These are phyloP conservation scores for Sarcophaga peregrina DNA, from an alignment of 1,140 invertebrate species.

Conservation along the genomic window DNA sequence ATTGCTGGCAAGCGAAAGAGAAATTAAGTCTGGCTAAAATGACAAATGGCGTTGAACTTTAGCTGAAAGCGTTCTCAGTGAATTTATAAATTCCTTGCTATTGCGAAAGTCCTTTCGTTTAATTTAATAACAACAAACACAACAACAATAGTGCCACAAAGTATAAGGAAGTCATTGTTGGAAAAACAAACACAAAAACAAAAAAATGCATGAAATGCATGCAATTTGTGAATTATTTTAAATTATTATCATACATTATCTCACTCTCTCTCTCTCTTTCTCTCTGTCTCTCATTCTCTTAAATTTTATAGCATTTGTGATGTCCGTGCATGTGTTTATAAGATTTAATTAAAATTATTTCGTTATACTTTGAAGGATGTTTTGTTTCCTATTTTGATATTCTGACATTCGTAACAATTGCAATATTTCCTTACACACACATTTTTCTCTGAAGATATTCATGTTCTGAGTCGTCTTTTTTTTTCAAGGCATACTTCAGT, in stretches of 20 bases:
- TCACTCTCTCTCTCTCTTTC: neutral
- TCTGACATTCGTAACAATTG: neutral
- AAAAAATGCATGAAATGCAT: neutral
- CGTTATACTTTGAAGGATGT: neutral
- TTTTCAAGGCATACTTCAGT: no score
- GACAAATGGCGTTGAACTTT: conserved; percentile 35
- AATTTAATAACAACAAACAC: no score
- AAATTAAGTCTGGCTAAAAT: conserved; percentile 41
- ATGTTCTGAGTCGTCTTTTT: no score
- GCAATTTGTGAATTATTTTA: conserved; percentile 8
- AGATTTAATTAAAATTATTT: conserved; percentile 13
- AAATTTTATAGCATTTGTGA: neutral
- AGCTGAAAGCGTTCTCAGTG: no score
- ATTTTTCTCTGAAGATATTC: no score
- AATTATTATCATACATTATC: neutral
- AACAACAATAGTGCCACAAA: no score
- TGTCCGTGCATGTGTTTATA: neutral
- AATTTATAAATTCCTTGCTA: no score
- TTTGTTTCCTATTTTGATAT: neutral
- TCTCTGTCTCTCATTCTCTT: neutral
- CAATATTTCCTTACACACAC: neutral
- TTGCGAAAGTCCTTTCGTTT: no score
- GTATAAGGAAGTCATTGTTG: no score
- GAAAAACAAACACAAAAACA: no score
- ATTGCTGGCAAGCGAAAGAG: conserved; percentile 36